Base-by-base conservation (phyloP, 2,113 vertebrate genomes). In the Struthio camelus region DNA sequence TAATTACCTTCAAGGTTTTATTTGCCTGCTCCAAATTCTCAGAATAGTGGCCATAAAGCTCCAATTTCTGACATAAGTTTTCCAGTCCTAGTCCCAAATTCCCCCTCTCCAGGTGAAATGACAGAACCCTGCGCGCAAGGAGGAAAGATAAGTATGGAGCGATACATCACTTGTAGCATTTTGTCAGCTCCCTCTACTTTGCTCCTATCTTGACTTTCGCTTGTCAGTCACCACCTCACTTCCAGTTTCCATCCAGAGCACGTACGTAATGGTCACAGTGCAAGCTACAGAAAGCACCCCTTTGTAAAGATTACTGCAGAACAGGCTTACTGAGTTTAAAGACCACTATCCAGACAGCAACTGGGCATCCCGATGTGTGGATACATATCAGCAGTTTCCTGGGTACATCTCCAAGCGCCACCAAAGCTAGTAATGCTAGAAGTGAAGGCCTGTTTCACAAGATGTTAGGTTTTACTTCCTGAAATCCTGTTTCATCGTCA, bases 1-100 rank as follows among this genome's bases (percentile, higher is more conserved):
- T 30, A 79, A 75, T 97, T 98, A 99, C 99, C 98, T 96, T 90
- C 19, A 99, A 97, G 44, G 96, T 96, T 95, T 98, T 98, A 81
- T 84, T 96, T 90, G 99, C 98, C 7, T 95, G 96, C 36, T 99
- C 98, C 69, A 99, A 97, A 86, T 99, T 99, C 97, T 99, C 99
- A 82, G 97, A 98, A 17, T 99, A 99, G 2, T 92, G 96, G 40
- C 91, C 97, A 92, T 99, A 99, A 93, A 98, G 96, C 66, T 98
- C 97, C 73, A 99, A 91, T 64, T 98, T 98, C 67, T 95, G 95
- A 91, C 98, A 99, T 97, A 99, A 98, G 64, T 97, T 92, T 54
- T 99, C 98, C 25, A 99, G 86, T 19, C 99, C 99, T 20, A 30
- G 54, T 12, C 97, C 98, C 85, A 99, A 80, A 79, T 97, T 97